These are phyloP conservation scores for Aurelia coerulea DNA, from an alignment of 30 jellyfish, hydroid and myxozoan species.

Conservation along the genomic window DNA sequence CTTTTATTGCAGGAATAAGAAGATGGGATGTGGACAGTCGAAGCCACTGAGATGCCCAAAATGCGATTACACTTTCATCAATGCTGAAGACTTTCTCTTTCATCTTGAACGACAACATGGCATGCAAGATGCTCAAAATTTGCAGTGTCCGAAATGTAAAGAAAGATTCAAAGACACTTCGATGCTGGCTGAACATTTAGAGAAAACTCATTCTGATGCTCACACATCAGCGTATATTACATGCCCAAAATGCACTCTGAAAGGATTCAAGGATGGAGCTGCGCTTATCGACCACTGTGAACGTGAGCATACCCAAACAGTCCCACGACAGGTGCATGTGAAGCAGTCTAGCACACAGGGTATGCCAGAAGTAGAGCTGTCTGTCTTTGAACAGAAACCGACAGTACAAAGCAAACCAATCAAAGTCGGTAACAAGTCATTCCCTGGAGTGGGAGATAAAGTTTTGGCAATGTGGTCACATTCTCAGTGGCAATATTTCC, in stretches of 20 bases:
- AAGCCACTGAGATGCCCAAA: conserved; percentile 47
- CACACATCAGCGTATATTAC: neutral
- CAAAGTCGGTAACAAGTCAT: conserved; percentile 12
- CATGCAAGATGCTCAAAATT: neutral
- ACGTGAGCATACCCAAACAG: neutral
- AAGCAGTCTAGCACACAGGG: neutral
- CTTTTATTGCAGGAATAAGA: too few relatives aligned
- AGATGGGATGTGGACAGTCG: conserved; percentile 52
- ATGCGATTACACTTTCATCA: conserved; percentile 26
- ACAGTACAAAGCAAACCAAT: neutral
- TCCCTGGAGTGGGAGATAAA: conserved; percentile 59
- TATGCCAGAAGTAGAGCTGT: neutral
- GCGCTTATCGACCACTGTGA: conserved; percentile 31
- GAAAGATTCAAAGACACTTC: neutral
- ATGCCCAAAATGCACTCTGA: conserved; percentile 68
- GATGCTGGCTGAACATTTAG: neutral
- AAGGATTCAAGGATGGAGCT: conserved; percentile 60
- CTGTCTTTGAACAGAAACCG: neutral
- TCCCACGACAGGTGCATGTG: neutral
- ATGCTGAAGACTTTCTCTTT: conserved; percentile 18
- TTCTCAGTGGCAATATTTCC: conserved; percentile 88
- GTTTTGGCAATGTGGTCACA: conserved; percentile 87
- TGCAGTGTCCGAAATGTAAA: conserved; percentile 8
- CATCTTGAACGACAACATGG: conserved; percentile 35
- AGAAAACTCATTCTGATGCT: neutral